phyloP scores from a whole-genome alignment of 1,140 invertebrate species.

The Papilio polyxenes region DNA sequence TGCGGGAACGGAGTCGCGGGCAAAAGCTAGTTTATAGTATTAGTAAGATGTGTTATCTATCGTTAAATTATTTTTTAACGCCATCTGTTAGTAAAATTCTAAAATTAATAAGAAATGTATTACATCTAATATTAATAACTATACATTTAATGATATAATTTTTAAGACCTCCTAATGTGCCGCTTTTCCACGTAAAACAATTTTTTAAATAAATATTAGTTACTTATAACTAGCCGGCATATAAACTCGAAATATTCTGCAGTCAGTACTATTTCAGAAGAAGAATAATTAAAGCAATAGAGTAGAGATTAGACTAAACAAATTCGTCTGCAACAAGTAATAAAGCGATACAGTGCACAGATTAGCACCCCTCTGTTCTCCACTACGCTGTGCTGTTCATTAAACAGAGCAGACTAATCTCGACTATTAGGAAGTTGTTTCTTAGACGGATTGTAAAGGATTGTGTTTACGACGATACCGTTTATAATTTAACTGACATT shows the following conservation, averaged over 20 bases:
- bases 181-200: no score
- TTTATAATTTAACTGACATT: conserved; percentile 5
- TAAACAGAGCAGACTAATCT: background rate
- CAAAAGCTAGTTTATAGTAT: no score
- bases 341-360: background rate
- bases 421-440: conserved; percentile 18
- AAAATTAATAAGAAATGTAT: no score
- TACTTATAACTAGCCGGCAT: background rate
- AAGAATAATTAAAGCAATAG: conserved; percentile 5
- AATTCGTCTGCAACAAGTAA: conserved; percentile 18
- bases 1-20: no score
- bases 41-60: no score
- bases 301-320: conserved; percentile 11
- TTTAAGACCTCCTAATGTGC: no score
- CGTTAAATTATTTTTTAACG: no score
- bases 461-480: background rate
- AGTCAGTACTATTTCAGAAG: background rate
- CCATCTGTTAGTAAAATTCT: no score
- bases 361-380: background rate
- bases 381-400: background rate
- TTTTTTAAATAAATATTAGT: no score
- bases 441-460: background rate
- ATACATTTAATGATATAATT: no score
- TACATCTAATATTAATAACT: no score
- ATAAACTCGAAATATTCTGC: background rate